Percentiles rank a stretch among this genome's conserved stretches.
Conservation (phyloP, 2,797 vertebrate species). For the Liparis tanakae region DNA sequence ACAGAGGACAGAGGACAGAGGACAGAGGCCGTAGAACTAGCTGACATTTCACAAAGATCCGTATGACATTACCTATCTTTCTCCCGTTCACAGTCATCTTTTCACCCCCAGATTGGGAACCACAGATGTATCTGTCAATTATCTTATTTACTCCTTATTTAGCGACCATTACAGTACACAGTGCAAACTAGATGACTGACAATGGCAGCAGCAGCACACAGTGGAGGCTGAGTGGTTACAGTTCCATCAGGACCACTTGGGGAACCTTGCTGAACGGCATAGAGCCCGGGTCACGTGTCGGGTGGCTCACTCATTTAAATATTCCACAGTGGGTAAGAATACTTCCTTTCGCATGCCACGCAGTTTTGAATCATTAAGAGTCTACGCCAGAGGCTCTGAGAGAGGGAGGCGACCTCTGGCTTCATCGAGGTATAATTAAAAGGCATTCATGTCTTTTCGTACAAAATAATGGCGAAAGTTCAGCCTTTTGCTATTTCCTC, state of each 20-base stretch:
- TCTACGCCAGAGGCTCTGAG: conserved; percentile 3
- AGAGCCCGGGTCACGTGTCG: conserved; percentile 23
- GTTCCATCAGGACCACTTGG: not conserved
- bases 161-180: not conserved
- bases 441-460: conserved; percentile 11
- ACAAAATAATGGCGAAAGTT: too few species aligned
- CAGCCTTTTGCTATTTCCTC: too few species aligned
- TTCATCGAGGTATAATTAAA: conserved; percentile 33
- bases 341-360: conserved; percentile 31
- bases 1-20: not conserved
- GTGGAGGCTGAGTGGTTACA: conserved; percentile 23
- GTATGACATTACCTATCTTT: not conserved
- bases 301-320: conserved; percentile 2
- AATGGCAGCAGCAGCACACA: not conserved
- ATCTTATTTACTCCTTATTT: not conserved
- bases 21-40: not conserved
- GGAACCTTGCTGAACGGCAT: conserved; percentile 35
- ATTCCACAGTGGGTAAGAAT: conserved; percentile 13
- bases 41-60: not conserved
- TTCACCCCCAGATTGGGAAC: not conserved
- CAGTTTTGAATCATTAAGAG: conserved; percentile 23
- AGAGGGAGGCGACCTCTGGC: conserved; percentile 28
- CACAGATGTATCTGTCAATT: not conserved
- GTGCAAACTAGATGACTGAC: not conserved
- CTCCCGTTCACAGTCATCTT: not conserved